A percentile compares a stretch with the other conserved stretches of the same genome.
phyloP scores from a whole-genome alignment of 1,140 invertebrate species.

The Euwallacea similis region DNA sequence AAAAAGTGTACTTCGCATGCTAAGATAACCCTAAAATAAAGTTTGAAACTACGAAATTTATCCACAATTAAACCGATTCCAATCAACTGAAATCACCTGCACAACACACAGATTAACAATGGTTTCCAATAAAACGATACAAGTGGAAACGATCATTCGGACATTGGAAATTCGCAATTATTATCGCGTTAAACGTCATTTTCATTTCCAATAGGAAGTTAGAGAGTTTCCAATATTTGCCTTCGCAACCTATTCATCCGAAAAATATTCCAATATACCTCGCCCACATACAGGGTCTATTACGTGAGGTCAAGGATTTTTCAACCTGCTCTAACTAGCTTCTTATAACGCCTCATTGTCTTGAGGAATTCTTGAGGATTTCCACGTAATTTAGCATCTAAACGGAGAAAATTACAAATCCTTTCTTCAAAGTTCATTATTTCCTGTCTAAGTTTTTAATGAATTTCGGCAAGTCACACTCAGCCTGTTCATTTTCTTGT shows the following conservation, averaged over 20 bases:
- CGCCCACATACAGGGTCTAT: no score
- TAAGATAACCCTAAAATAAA: no score
- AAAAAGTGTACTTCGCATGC: no score
- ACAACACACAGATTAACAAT: not conserved
- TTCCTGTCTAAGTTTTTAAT: conserved; percentile 16
- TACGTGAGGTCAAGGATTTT: no score
- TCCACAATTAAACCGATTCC: not conserved
- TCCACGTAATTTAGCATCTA: conserved; percentile 21
- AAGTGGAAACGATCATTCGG: no score
- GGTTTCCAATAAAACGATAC: not conserved
- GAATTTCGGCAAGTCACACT: conserved; percentile 28
- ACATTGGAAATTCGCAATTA: not conserved
- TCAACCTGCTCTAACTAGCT: no score
- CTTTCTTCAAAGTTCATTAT: not conserved
- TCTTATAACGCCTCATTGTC: conserved; percentile 4
- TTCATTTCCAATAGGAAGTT: no score
- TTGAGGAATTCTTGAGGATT: conserved; percentile 14
- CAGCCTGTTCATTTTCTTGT: conserved; percentile 24
- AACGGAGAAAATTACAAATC: conserved; percentile 4
- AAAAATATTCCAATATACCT: no score
- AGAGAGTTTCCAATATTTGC: no score
- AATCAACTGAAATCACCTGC: not conserved
- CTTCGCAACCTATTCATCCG: no score
- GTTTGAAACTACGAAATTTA: not conserved
- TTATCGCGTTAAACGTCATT: no score